These are phyloP conservation scores for Trisateles emortualis DNA, from an alignment of 2,888 invertebrate species.

Conservation along the genomic window DNA sequence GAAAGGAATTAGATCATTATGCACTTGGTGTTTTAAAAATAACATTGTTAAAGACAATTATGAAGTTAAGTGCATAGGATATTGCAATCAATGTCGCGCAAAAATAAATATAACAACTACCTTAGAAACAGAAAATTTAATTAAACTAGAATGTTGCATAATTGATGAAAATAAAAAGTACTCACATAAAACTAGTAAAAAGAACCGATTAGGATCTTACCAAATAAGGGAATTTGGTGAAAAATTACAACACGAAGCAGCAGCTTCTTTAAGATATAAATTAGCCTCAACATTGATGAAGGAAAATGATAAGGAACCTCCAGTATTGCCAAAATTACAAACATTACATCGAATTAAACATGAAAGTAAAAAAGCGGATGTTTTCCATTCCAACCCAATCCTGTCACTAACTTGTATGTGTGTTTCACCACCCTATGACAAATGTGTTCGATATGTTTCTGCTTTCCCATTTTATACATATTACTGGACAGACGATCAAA, in stretches of 20 bases:
- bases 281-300: constrained; percentile 10
- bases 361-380: constrained; percentile 2
- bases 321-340: constrained; percentile 12
- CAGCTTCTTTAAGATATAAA: constrained; percentile 10
- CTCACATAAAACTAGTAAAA: constrained; percentile 11
- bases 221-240: constrained; percentile 5
- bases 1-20: constrained; percentile 19
- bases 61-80: constrained; percentile 14
- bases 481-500: constrained; percentile 19
- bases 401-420: constrained; percentile 15
- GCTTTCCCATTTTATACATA: constrained; percentile 14
- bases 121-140: constrained; percentile 12
- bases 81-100: constrained; percentile 20
- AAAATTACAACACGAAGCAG: constrained; percentile 8
- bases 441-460: constrained; percentile 14
- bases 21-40: constrained; percentile 25
- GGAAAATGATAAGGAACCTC: constrained; percentile 12
- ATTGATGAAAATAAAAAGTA: constrained; percentile 9
- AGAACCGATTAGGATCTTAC: constrained; percentile 9
- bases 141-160: constrained; percentile 12
- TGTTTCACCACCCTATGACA: constrained; percentile 14
- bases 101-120: constrained; percentile 11
- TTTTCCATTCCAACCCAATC: constrained; percentile 11
- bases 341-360: constrained; percentile 13
- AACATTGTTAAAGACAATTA: constrained; percentile 16